Conservation (phyloP, 2,797 vertebrate genomes). For the Notamacropus eugenii region DNA sequence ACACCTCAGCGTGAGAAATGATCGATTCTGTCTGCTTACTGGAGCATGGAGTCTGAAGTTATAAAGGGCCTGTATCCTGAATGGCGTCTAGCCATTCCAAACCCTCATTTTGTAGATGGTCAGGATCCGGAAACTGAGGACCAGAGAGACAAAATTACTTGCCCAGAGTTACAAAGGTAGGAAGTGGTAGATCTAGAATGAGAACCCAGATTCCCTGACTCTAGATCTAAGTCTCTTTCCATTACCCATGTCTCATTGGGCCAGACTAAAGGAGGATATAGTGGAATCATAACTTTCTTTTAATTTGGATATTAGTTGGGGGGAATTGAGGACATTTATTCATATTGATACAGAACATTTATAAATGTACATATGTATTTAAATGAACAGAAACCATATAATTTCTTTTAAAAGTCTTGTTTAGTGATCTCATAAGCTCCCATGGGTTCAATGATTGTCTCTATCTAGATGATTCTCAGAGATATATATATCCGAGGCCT, state of each 20-base stretch:
- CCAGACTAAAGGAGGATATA: background rate
- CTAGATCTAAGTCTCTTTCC: background rate
- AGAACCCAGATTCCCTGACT: background rate
- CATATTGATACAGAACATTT: too few relatives aligned
- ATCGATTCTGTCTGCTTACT: background rate
- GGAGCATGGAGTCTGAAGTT: background rate
- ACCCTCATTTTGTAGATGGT: background rate
- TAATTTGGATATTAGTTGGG: too few relatives aligned
- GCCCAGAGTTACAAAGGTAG: background rate
- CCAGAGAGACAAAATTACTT: background rate
- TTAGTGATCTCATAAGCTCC: background rate
- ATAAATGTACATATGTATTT: too few relatives aligned
- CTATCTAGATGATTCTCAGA: background rate
- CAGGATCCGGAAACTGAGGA: background rate
- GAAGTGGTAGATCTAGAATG: background rate
- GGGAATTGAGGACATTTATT: too few relatives aligned
- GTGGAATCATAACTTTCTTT: background rate
- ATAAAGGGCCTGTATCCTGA: too few relatives aligned
- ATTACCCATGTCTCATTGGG: background rate
- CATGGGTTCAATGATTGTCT: background rate
- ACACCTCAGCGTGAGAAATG: background rate
- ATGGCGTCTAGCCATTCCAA: background rate
- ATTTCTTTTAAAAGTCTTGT: background rate
- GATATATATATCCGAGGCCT: background rate
- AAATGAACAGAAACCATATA: too few relatives aligned